These are phyloP conservation scores for Synanceia verrucosa DNA, from an alignment of 2,797 vertebrate genomes.

Conservation along the genomic window DNA sequence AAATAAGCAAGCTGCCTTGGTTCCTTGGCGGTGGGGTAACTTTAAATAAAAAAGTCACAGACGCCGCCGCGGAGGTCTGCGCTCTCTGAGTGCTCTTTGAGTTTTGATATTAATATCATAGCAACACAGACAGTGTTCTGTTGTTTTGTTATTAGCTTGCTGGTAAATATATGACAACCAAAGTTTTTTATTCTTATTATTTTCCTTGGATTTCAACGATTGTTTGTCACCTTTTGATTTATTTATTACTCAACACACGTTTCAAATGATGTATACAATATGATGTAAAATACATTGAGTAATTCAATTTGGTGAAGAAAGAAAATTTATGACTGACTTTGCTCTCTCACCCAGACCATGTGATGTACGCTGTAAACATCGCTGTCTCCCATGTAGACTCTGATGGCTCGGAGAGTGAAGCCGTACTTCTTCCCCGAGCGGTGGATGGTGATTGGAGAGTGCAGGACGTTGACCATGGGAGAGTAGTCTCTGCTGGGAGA, in stretches of 20 bases:
- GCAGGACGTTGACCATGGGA: conserved; percentile 84
- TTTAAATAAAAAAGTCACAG: too few species aligned
- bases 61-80: too few species aligned
- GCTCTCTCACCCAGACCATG: conserved; percentile 90
- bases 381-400: conserved; percentile 94
- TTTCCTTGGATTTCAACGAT: neutral
- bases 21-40: too few species aligned
- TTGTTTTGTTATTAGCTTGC: too few species aligned
- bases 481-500: conserved; percentile 92
- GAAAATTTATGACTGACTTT: neutral
- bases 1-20: too few species aligned
- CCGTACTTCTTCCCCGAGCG: conserved; percentile 93
- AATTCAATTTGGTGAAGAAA: neutral
- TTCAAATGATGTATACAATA: neutral
- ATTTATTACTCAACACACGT: neutral
- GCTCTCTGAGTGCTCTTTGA: too few species aligned
- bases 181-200: neutral
- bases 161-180: neutral
- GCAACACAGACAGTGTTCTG: too few species aligned
- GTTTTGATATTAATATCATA: too few species aligned
- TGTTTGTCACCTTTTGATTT: neutral
- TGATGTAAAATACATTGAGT: neutral
- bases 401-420: conserved; percentile 91
- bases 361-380: conserved; percentile 94
- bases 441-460: conserved; percentile 92